Base-by-base conservation (phyloP, 2,797 vertebrate genomes). In the Intellagama lesueurii region DNA sequence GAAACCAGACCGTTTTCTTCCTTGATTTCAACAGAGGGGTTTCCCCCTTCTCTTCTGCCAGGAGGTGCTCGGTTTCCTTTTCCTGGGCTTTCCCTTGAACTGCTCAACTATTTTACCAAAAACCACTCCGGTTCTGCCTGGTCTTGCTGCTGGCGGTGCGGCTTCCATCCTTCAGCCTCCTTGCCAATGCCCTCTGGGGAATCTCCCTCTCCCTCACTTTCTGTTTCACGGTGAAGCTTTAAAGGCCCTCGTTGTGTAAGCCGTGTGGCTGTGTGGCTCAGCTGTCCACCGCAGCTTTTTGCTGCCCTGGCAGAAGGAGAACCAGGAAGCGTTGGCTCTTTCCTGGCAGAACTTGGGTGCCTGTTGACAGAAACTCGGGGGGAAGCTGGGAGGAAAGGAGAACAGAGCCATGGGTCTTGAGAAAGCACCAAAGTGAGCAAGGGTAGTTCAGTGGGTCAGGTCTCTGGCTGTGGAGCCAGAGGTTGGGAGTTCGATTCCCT, bases 141-240 rank as follows among this genome's bases (percentile, higher is more conserved):
- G 3, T 5, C 17, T 2, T 28, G 40, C 6, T 49, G 19, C 9
- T 0, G 16, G 80, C 81, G 24, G 16, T 64, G 60, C 60, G 14
- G 60, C 60, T 64, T 64, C 14, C 2, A 14, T 5, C 16, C 60
- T 64, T 64, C 14, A 0, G 52, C 4, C 16, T 64, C 19, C 60
- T 22, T 22, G 16, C 16, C 87, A 88, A 47, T 85, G 81, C 83
- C 91, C 8, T 1, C 1, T 9, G 0, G n/a, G 87, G 91, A 88
- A 86, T 83, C 73, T 94, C 88, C 35, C 0, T 7, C 19, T 64
- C 60, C 5, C 19, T 32, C 2, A 87, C 30, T 66, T 73, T 69
- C 77, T 0, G 24, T 22, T 49, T 22, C 69, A 30, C 24, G 77
- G 9, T 4, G 8, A 40, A 49, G 24, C 19, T 60, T 28, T 17